A percentile compares a stretch with the other conserved stretches of the same genome.
Conservation (phyloP, 2,113 vertebrate species). For the Piaya cayana region DNA sequence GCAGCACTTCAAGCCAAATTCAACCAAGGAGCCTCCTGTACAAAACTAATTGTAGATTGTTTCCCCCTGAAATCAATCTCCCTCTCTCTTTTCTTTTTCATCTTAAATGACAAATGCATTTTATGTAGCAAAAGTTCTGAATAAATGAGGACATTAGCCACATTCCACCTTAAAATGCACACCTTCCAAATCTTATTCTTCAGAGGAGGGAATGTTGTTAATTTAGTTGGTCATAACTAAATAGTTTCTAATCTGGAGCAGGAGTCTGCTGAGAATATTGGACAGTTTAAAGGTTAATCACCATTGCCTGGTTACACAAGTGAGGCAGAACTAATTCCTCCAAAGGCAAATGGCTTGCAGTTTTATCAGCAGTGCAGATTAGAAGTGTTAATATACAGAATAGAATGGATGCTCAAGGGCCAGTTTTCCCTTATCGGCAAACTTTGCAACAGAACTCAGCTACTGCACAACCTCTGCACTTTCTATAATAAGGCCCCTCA, state of each 20-base stretch:
- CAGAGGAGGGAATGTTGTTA: conserved; percentile 90
- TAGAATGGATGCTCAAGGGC: conserved; percentile 99
- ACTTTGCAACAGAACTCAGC: conserved; percentile 99
- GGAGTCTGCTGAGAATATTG: conserved; percentile 99
- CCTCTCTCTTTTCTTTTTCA: neutral
- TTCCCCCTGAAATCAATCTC: neutral
- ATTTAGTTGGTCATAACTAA: conserved; percentile 99
- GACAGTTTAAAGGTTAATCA: conserved; percentile 99
- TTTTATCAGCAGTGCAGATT: conserved; percentile 99
- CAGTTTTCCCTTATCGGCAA: conserved; percentile 99
- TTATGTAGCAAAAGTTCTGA: conserved; percentile 8
- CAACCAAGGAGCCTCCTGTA: neutral
- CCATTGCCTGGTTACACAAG: conserved; percentile 98
- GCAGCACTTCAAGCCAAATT: conserved; percentile 1
- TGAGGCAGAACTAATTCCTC: conserved; percentile 99
- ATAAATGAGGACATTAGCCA: conserved; percentile 69
- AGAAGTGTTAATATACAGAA: conserved; percentile 99
- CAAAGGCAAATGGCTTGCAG: conserved; percentile 99
- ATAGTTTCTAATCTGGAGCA: conserved; percentile 99
- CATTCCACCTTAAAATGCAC: conserved; percentile 85
- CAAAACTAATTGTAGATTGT: neutral
- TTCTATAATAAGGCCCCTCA: conserved; percentile 99
- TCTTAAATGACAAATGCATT: neutral
- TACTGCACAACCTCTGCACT: conserved; percentile 93
- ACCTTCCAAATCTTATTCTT: conserved; percentile 85